A percentile compares a stretch with the other conserved stretches of the same genome.
Conservation (phyloP, 2,888 invertebrate genomes). For the Lepidocyrtoides sp. region DNA sequence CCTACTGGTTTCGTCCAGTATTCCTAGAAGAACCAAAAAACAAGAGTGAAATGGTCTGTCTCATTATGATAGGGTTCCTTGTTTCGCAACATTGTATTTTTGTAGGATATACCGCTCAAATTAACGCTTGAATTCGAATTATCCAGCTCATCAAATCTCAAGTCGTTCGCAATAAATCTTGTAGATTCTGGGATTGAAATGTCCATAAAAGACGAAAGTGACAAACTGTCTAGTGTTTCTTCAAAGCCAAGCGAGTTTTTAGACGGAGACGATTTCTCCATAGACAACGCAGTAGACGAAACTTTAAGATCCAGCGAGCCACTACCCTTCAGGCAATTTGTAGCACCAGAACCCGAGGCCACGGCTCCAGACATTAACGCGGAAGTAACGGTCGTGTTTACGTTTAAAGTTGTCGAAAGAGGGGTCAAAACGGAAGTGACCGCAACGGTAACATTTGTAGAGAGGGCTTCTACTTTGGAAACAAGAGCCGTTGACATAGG, state of each 20-base stretch:
- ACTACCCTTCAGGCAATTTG: slow-evolving; percentile 17
- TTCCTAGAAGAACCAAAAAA: too few relatives aligned
- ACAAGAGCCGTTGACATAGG: not conserved
- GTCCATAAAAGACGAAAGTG: slow-evolving; percentile 85
- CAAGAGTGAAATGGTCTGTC: too few relatives aligned
- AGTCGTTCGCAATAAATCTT: slow-evolving; percentile 80
- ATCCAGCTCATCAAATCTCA: slow-evolving; percentile 81
- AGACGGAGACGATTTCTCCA: slow-evolving; percentile 41
- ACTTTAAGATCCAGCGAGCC: not conserved
- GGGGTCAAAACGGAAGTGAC: slow-evolving; percentile 56
- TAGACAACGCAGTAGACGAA: not conserved
- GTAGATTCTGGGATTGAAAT: slow-evolving; percentile 85
- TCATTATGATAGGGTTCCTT: not conserved
- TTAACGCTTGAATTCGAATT: slow-evolving; percentile 78
- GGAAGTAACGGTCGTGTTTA: slow-evolving; percentile 9
- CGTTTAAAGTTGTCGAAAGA: not conserved
- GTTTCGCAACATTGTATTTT: slow-evolving; percentile 1
- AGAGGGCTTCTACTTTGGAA: not conserved
- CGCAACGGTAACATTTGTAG: slow-evolving; percentile 31
- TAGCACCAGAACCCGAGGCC: slow-evolving; percentile 43
- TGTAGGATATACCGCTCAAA: slow-evolving; percentile 18
- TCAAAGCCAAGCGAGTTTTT: slow-evolving; percentile 50
- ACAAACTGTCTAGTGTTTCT: slow-evolving; percentile 80
- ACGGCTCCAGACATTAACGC: slow-evolving; percentile 17
- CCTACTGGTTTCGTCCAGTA: slow-evolving; percentile 60